Base-by-base conservation (phyloP, 2,888 invertebrate species). In the Marronus borbonicus region DNA sequence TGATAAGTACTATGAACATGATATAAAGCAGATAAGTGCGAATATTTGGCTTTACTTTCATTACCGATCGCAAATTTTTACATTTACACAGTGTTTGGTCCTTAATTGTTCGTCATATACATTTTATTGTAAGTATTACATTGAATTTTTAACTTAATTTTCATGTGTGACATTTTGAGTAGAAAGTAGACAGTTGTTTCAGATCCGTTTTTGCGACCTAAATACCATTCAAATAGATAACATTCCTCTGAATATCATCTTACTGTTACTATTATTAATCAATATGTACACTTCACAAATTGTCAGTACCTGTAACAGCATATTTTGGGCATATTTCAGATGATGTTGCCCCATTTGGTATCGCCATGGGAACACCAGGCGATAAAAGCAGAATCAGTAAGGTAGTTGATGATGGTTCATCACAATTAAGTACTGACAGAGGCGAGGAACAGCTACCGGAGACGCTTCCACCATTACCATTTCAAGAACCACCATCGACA, bases 341-440 rank as follows among this genome's bases (percentile, higher is more conserved):
- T 89, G 88, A 89, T 89, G 89, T 87, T 88, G 88, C 85, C 86
- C 84, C 85, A 85, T 86, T 86, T 88, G 88, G 85, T 87, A 87
- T 88, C 88, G 88, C 88, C 88, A 89, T 89, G 89, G 89, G 88
- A 87, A 88, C 88, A 87, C 89, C 89, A 87, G 88, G 88, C 88
- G 89, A 89, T 87, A 87, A 87, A 85, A 83, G 84, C 81, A 83
- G 85, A 83, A 83, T 86, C 84, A 82, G 85, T 84, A 85, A 86
- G 87, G 85, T 88, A 87, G 87, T 86, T 62, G 74, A 65, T 74
- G 66, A 76, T 36, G 44, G 60, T 74, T 74, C 72, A 49, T 74
- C 72, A 49, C 72, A 74, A 60, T 74, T 74, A 74, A 74, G 72
- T 44, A 44, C 72, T 74, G 72, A 74, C 72, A 74, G 72, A 28